phyloP scores from a whole-genome alignment of 2,797 vertebrate genomes.

The Darevskia mixta region DNA sequence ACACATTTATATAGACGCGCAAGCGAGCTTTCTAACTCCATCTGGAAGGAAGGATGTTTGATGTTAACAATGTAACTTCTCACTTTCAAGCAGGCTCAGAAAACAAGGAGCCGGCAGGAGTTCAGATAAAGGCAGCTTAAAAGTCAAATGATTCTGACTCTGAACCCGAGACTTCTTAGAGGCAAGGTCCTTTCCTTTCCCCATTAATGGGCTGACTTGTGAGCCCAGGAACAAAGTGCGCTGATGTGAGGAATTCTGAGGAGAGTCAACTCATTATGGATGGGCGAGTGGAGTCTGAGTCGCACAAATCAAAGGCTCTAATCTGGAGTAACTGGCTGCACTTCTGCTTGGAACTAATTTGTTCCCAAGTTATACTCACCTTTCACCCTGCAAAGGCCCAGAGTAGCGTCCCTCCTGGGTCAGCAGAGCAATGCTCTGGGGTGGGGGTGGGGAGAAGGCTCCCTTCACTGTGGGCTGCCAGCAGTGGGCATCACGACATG shows the following conservation, averaged over 20 bases:
- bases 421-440: slow-evolving; percentile 62
- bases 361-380: slow-evolving; percentile 75
- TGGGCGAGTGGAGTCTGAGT: slow-evolving; percentile 79
- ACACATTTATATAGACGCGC: slow-evolving; percentile 60
- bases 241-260: slow-evolving; percentile 79
- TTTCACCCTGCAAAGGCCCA: slow-evolving; percentile 73
- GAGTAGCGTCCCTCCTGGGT: slow-evolving; percentile 68
- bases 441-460: slow-evolving; percentile 64
- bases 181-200: slow-evolving; percentile 78
- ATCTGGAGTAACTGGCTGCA: slow-evolving; percentile 81
- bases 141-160: slow-evolving; percentile 80
- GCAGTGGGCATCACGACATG: not conserved
- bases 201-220: slow-evolving; percentile 81
- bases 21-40: slow-evolving; percentile 76
- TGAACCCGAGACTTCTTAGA: slow-evolving; percentile 80
- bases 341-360: slow-evolving; percentile 81
- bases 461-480: slow-evolving; percentile 53
- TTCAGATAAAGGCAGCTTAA: slow-evolving; percentile 79
- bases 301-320: slow-evolving; percentile 78
- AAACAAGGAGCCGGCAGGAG: slow-evolving; percentile 80
- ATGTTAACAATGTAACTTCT: slow-evolving; percentile 81
- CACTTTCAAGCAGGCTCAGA: slow-evolving; percentile 78
- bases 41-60: slow-evolving; percentile 78
- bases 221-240: slow-evolving; percentile 79
- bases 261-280: slow-evolving; percentile 81